A percentile compares a stretch with the other conserved stretches of the same genome.
Evolutionary conservation across 2,797 vertebrate species (phyloP).

Genomic region (Pitangus sulphuratus): DNA sequence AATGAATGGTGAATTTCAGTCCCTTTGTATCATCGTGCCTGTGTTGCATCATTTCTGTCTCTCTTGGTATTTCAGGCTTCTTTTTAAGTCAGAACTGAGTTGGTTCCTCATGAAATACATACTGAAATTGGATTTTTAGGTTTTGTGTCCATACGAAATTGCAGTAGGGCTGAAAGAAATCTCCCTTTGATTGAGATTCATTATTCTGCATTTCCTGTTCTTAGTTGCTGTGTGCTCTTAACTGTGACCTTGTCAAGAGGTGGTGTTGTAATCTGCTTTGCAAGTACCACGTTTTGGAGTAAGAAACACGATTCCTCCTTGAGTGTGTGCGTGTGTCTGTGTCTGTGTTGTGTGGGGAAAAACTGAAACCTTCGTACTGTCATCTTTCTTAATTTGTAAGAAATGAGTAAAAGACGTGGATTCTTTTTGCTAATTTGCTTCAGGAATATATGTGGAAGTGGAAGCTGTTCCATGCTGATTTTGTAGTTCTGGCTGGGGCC

Average conservation of each 20-base stretch:
- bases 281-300: not conserved
- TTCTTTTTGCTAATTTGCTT: not conserved
- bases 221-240: constrained; percentile 19
- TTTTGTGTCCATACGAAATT: constrained; percentile 13
- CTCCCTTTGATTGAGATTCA: not conserved
- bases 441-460: not conserved
- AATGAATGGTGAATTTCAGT: constrained; percentile 20
- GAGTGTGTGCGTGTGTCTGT: constrained; percentile 25
- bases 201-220: constrained; percentile 27
- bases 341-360: constrained; percentile 6
- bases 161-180: not conserved
- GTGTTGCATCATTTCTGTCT: constrained; percentile 61
- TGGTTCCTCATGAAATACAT: not conserved
- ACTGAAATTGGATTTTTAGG: constrained; percentile 13
- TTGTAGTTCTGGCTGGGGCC: not conserved
- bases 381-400: not conserved
- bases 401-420: not conserved
- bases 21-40: constrained; percentile 15
- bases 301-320: not conserved
- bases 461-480: not conserved
- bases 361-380: not conserved
- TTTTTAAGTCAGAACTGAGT: constrained; percentile 27
- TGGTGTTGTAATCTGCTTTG: not conserved
- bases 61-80: constrained; percentile 41
- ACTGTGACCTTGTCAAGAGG: not conserved